Evolutionary conservation across 2,797 vertebrate genomes (phyloP).

Genomic region (Pteronotus mesoamericanus): DNA sequence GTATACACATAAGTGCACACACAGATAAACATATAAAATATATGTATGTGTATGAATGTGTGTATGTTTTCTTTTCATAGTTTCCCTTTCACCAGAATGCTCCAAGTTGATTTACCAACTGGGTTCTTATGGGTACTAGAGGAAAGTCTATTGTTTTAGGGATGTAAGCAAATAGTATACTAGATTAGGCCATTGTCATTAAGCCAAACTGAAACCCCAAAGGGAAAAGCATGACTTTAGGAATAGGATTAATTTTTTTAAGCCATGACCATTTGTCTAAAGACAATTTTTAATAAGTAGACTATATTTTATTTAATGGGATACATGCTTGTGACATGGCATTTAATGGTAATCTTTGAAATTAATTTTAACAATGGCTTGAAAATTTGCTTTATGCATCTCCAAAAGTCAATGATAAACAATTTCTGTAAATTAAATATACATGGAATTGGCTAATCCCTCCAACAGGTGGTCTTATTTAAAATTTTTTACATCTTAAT

Average conservation of each 20-base stretch:
- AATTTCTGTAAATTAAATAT: constrained; percentile 9
- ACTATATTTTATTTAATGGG: constrained; percentile 75
- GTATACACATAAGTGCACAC: no score
- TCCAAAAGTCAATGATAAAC: constrained; percentile 21
- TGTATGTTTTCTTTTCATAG: neutral
- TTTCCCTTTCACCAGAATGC: neutral
- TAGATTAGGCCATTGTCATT: constrained; percentile 57
- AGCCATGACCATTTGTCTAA: constrained; percentile 75
- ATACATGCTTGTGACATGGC: constrained; percentile 70
- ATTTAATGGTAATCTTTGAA: constrained; percentile 74
- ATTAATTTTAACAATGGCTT: constrained; percentile 75
- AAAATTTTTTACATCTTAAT: constrained; percentile 11
- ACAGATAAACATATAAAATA: neutral
- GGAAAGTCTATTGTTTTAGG: constrained; percentile 29
- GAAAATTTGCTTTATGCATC: constrained; percentile 64
- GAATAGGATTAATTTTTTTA: constrained; percentile 76
- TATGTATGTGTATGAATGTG: neutral
- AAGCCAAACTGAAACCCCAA: constrained; percentile 70
- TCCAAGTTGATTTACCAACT: neutral
- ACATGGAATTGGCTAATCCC: neutral
- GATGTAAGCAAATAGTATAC: constrained; percentile 44
- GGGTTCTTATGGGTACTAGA: neutral
- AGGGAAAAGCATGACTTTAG: constrained; percentile 61
- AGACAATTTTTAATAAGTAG: constrained; percentile 70
- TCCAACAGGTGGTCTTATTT: neutral